Evolutionary conservation across 2,113 vertebrate species (phyloP), one percentile per base, ranked within the genome.

Genomic region (Cyanoderma ruficeps): DNA sequence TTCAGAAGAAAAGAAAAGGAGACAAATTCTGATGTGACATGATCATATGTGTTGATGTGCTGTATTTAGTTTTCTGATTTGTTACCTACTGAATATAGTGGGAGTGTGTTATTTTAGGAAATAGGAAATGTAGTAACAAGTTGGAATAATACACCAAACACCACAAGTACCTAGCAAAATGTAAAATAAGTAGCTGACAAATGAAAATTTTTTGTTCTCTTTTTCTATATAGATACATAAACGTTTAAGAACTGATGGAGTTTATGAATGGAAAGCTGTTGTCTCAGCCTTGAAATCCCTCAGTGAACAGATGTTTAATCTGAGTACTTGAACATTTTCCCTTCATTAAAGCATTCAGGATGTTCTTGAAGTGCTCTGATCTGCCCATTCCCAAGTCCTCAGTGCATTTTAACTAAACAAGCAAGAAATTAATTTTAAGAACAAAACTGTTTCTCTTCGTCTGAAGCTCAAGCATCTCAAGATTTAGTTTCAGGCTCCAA

Each of bases 241-340:
- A 83, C 19, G 1, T 88, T 68, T 39, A 71, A 72, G 71, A 90
- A 56, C 60, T 84, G 92, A 28, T 87, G 71, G 74, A 93, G 63
- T 89, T 86, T 89, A 57, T 84, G 88, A 81, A 86, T 85, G 70
- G 67, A 90, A 95, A 94, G 55, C 83, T 80, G 75, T 65, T 71
- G 41, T 91, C 9, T 76, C 63, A 78, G 69, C 78, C 91, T 83
- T 89, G 67, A 89, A 96, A 90, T 76, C 31, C 84, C 53, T 83
- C 67, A 83, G 21, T 49, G 67, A 85, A 75, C 90, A 93, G 84
- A 65, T 93, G 87, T 94, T 96, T 95, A 95, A 74, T 93, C 60
- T 86, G 53, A 89, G 52, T 78, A 90, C 44, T 91, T 84, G 25
- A 72, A 84, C 30, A 30, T 89, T 93, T 90, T 94, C 85, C 55